Evolutionary conservation across 2,888 invertebrate species (phyloP).

Genomic region (Phymatocera aterrima): DNA sequence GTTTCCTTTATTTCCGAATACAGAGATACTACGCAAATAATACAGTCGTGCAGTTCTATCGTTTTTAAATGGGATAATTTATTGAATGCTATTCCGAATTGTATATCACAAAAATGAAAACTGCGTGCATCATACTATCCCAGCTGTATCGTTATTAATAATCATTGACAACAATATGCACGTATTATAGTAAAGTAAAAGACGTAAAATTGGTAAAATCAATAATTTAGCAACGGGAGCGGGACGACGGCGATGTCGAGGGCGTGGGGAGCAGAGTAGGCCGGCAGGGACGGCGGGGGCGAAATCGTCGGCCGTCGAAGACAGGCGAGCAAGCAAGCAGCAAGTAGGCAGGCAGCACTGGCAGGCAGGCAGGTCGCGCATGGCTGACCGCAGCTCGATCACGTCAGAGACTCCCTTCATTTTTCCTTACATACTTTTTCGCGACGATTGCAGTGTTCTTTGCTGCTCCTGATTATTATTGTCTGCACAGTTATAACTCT

Average conservation of each 20-base stretch:
- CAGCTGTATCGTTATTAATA: background rate
- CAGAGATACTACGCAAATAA: too few relatives aligned
- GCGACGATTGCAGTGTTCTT: background rate
- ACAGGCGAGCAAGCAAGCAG: slow-evolving; percentile 50
- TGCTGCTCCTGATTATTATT: background rate
- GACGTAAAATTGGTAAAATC: slow-evolving; percentile 43
- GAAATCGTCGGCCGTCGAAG: slow-evolving; percentile 32
- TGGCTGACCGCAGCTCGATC: slow-evolving; percentile 60
- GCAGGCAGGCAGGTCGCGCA: slow-evolving; percentile 62
- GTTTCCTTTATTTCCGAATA: too few relatives aligned
- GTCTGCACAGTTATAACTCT: slow-evolving; percentile 4
- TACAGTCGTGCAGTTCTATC: too few relatives aligned
- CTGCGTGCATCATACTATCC: too few relatives aligned
- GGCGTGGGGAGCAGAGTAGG: slow-evolving; percentile 25
- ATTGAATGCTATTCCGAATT: too few relatives aligned
- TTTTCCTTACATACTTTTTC: slow-evolving; percentile 36
- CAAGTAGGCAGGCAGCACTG: too few relatives aligned
- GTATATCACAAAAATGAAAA: background rate
- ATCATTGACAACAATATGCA: slow-evolving; percentile 1
- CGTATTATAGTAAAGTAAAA: slow-evolving; percentile 2
- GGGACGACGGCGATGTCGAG: slow-evolving; percentile 24
- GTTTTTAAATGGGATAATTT: too few relatives aligned
- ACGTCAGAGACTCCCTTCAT: slow-evolving; percentile 53
- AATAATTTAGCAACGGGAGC: slow-evolving; percentile 37
- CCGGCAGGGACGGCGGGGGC: slow-evolving; percentile 25